Conservation (phyloP, 1,140 invertebrate species). For the Cotesia vestalis region DNA sequence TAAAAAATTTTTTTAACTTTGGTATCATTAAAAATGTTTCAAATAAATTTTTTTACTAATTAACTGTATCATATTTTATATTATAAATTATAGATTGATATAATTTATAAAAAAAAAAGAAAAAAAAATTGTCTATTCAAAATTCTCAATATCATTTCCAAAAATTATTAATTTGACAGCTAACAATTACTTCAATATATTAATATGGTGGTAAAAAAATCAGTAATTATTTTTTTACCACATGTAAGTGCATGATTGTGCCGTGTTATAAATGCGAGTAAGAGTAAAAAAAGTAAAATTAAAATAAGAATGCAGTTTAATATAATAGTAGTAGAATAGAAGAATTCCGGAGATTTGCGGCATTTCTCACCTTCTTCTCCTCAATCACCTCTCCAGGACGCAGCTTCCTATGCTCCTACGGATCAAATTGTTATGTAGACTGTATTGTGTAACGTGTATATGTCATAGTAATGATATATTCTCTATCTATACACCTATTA, state of each 20-base stretch:
- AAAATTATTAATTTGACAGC: too few species aligned
- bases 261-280: slow-evolving; percentile 23
- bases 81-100: too few species aligned
- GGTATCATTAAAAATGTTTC: too few species aligned
- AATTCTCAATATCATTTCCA: too few species aligned
- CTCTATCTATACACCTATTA: slow-evolving; percentile 11
- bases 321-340: slow-evolving; percentile 15
- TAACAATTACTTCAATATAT: too few species aligned
- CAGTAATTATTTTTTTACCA: background rate
- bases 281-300: slow-evolving; percentile 24
- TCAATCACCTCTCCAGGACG: slow-evolving; percentile 91
- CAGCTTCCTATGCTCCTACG: slow-evolving; percentile 84
- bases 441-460: slow-evolving; percentile 49
- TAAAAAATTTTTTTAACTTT: too few species aligned
- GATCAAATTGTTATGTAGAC: slow-evolving; percentile 63
- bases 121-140: too few species aligned
- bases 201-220: too few species aligned
- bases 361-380: slow-evolving; percentile 89
- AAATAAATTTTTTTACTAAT: too few species aligned
- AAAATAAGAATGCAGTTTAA: background rate
- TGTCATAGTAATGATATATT: slow-evolving; percentile 36
- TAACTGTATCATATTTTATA: too few species aligned
- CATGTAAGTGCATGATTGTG: slow-evolving; percentile 29
- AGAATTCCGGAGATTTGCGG: slow-evolving; percentile 22
- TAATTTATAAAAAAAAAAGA: too few species aligned